Base-by-base conservation (phyloP, 2,797 vertebrate species). In the Balearica regulorum region DNA sequence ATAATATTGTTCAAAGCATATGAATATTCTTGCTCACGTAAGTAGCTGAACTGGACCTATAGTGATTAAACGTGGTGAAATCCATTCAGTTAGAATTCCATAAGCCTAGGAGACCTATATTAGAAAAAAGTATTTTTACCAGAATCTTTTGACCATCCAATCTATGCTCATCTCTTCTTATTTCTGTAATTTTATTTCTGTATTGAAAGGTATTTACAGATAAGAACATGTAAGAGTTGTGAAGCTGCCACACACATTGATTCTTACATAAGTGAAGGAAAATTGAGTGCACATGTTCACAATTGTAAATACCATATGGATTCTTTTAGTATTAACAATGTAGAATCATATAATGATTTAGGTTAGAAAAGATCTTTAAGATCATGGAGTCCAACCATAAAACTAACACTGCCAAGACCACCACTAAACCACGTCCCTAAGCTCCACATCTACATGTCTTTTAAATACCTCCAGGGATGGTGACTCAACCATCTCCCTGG, bases 251-350 rank as follows among this genome's bases (percentile, higher is more conserved):
- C 26, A 62, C 31, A 35, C 12, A 31, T 24, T 54, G 25, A 35
- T 75, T 71, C 16, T 18, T 51, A 29, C 4, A 1, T 18, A 41
- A 80, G 9, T 10, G 3, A 16, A 43, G n/a, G 18, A 86, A 85
- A 72, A 25, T 19, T 24, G 5, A 8, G 5, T 62, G 8, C 51
- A 61, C 9, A 39, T 39, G 6, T 39, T n/a, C 0, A 0, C 8
- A 41, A 82, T 72, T 85, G 17, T 58, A 49, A 83, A 49, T 48
- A 79, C 6, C 4, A 5, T 29, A 31, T 39, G 11, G n/a, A 44
- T 69, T 71, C 16, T 61, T 60, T 37, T 13, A 49, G 7, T 41
- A 10, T 21, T 76, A 62, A 37, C 10, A 7, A 28, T 31, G 25
- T 7, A 64, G 49, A 84, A 41, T 25, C 9, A 53, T 16, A 29